Conservation (phyloP, 2,113 vertebrate genomes). For the Chaetodon auriga region DNA sequence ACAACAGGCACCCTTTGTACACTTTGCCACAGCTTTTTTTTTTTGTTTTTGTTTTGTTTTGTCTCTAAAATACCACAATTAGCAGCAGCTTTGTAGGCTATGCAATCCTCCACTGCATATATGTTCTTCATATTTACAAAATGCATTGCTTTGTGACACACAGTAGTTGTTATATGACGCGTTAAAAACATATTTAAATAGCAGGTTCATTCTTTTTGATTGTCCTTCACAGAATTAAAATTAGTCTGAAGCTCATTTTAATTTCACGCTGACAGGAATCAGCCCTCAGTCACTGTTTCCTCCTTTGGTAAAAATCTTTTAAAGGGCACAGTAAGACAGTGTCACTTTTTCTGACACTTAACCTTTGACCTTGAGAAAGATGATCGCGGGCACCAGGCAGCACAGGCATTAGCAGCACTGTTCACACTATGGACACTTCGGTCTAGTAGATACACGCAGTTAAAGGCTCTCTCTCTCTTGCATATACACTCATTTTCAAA, state of each 20-base stretch:
- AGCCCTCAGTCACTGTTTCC: slow-evolving; percentile 35
- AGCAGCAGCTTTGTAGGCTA: slow-evolving; percentile 59
- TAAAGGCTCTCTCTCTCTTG: neutral
- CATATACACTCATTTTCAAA: neutral
- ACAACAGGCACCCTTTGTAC: slow-evolving; percentile 72
- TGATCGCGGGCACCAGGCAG: slow-evolving; percentile 38
- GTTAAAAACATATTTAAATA: slow-evolving; percentile 33
- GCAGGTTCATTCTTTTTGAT: neutral
- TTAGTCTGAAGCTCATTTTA: slow-evolving; percentile 29
- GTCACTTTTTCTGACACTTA: slow-evolving; percentile 70
- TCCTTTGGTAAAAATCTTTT: slow-evolving; percentile 44
- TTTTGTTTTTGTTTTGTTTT: slow-evolving; percentile 44
- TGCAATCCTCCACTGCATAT: slow-evolving; percentile 47
- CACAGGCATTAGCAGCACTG: slow-evolving; percentile 9
- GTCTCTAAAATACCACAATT: slow-evolving; percentile 64
- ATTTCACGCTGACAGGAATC: slow-evolving; percentile 38
- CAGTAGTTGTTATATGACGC: neutral
- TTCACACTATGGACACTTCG: neutral
- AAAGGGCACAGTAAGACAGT: slow-evolving; percentile 61
- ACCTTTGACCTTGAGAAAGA: slow-evolving; percentile 68
- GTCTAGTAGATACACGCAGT: neutral
- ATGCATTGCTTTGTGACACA: slow-evolving; percentile 18
- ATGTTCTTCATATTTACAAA: slow-evolving; percentile 31
- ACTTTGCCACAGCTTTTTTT: slow-evolving; percentile 57
- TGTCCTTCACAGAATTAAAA: slow-evolving; percentile 16